Evolutionary conservation across 2,797 vertebrate genomes (phyloP).

Genomic region (Sebastes trivittatus): DNA sequence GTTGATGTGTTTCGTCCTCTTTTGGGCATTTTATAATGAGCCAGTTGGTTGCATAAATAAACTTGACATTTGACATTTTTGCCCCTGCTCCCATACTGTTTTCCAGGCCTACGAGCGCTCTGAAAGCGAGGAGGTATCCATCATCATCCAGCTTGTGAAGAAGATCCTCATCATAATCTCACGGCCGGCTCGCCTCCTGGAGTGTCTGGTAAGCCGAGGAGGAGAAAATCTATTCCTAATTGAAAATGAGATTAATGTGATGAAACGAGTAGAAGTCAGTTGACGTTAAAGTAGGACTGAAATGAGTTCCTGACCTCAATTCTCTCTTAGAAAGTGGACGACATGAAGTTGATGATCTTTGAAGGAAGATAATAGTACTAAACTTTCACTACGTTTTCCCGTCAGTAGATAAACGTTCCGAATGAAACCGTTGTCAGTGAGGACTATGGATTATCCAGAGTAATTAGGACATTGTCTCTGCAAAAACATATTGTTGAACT

Average conservation of each 20-base stretch:
- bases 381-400: background rate
- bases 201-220: constrained; percentile 90
- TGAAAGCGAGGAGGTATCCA: constrained; percentile 92
- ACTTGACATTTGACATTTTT: background rate
- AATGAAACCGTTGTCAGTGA: background rate
- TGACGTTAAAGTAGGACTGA: background rate
- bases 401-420: background rate
- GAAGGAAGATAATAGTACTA: background rate
- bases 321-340: background rate
- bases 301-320: constrained; percentile 19
- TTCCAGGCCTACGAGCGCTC: constrained; percentile 92
- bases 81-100: background rate
- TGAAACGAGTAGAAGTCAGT: background rate
- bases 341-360: background rate
- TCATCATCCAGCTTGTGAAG: constrained; percentile 91
- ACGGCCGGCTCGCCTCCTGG: constrained; percentile 92
- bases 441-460: background rate
- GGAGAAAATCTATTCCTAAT: constrained; percentile 23
- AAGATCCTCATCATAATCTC: constrained; percentile 97
- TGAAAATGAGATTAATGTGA: constrained; percentile 37
- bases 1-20: background rate
- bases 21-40: background rate
- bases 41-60: background rate
- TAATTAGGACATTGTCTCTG: background rate
- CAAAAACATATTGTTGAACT: background rate